Base-by-base conservation (phyloP, 2,797 vertebrate species). In the Pachyuromys duprasi region DNA sequence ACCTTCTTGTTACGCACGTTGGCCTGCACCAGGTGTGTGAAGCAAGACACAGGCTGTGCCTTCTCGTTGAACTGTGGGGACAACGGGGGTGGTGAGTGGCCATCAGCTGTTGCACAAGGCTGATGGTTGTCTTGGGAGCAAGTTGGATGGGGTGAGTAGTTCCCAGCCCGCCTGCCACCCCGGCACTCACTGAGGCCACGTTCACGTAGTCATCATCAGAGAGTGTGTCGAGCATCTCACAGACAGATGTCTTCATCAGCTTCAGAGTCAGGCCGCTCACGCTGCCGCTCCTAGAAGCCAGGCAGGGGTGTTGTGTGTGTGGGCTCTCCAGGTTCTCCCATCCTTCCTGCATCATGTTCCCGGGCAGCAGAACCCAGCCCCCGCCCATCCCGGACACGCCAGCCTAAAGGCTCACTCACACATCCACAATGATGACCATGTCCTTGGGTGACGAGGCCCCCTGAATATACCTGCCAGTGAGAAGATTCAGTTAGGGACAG, bases 391-490 rank as follows among this genome's bases (percentile, higher is more conserved):
- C 8, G 0, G 83, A 65, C 93, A 65, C 0, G 0, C 63, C n/a
- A 13, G 84, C 75, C 72, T 8, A 18, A 0, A 0, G 0, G 78
- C 72, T 70, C 98, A 99, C 99, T 99, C 98, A 99, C 99, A 99
- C 99, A 0, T 99, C 99, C 97, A 99, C 99, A 2, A 99, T 99
- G 99, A 99, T 99, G 98, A 99, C 99, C 99, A 99, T 99, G 98
- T 99, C 99, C 98, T 99, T 99, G 20, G 99, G 99, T 69, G 99
- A 99, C 0, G 99, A 99, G 74, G 99, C 99, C 0, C 99, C 99
- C 97, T 99, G 99, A 98, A 99, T 99, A 97, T 99, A 99, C 99
- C 99, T 99, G 98, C 36, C 92, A 82, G 15, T 57, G 67, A 97
- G 93, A 97, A 97, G 95, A 96, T 90, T 84, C 65, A 31, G 79